Base-by-base conservation (phyloP, 1,140 invertebrate genomes). In the Micrasema minimum region DNA sequence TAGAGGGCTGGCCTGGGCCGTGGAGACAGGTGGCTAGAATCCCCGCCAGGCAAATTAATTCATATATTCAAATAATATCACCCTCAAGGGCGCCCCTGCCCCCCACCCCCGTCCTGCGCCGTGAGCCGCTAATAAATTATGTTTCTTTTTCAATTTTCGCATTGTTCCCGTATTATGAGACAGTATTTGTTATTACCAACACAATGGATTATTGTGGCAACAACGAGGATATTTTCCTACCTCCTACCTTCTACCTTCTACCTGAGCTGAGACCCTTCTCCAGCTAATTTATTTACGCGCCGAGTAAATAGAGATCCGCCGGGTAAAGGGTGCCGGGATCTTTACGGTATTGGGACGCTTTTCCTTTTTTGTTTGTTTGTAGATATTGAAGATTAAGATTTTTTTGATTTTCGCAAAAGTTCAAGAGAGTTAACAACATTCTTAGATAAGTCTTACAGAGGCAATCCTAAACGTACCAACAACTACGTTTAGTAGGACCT, bases 11-110 rank as follows among this genome's bases (percentile, higher is more conserved):
- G n/a, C n/a, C n/a, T n/a, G n/a, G n/a, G n/a, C n/a, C n/a, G n/a
- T n/a, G n/a, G 26, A 37, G 53, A 23, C 72, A 74, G 72, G 72
- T 74, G 72, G 59, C 46, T 57, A 12, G 46, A 35, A 48, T 74
- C 72, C n/a, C 66, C 72, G 61, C 57, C 14, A 62, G 65, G 35
- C 22, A 71, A 74, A 74, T 74, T 74, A 70, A 74, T 74, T 74
- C 72, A 74, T 74, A 74, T 69, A 74, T 74, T 74, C 72, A 69
- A 74, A 74, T 74, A 74, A 74, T 70, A 70, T 73, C 67, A 62
- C 72, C 46, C n/a, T n/a, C n/a, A n/a, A n/a, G n/a, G n/a, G n/a
- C n/a, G n/a, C n/a, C n/a, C n/a, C n/a, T n/a, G n/a, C n/a, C n/a
- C n/a, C n/a, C n/a, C n/a, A n/a, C n/a, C 22, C 55, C 26, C 23